Percentiles rank a stretch among this genome's conserved stretches.
Conservation (phyloP, 53 echinoderm and acorn worm genomes). For the Echinarachnius parma region DNA sequence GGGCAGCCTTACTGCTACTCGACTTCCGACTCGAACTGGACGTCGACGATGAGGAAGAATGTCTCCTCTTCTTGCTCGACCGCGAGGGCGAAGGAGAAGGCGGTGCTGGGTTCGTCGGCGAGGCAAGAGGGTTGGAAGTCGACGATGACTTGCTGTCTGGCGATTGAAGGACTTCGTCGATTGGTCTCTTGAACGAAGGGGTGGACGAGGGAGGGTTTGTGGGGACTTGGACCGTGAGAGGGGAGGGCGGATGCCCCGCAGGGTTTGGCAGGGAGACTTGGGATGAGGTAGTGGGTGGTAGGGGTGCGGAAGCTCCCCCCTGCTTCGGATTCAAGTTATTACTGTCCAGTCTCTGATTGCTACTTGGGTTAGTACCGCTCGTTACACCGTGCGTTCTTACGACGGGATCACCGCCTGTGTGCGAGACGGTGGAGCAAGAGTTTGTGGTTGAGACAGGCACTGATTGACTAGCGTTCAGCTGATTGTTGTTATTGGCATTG, state of each 20-base stretch:
- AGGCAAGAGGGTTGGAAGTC: constrained; percentile 7
- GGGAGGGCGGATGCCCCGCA: constrained; percentile 11
- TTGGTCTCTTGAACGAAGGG: constrained; percentile 36
- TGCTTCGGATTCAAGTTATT: too few relatives aligned
- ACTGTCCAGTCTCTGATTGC: too few relatives aligned
- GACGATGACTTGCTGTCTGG: constrained; percentile 20
- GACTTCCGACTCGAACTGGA: constrained; percentile 61
- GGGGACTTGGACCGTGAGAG: constrained; percentile 34
- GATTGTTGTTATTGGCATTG: constrained; percentile 45
- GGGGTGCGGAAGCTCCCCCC: background rate
- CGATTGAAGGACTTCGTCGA: constrained; percentile 34
- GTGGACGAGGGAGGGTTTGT: constrained; percentile 11
- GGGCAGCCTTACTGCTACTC: constrained; percentile 40
- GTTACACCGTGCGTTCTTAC: too few relatives aligned
- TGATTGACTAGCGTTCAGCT: constrained; percentile 27
- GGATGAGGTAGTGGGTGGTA: constrained; percentile 22
- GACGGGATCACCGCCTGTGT: too few relatives aligned
- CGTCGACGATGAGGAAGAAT: constrained; percentile 75
- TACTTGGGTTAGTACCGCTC: too few relatives aligned
- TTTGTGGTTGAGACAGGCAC: constrained; percentile 22
- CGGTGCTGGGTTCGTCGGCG: constrained; percentile 28
- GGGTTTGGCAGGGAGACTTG: constrained; percentile 30
- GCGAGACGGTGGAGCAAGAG: too few relatives aligned
- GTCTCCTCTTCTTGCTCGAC: constrained; percentile 68
- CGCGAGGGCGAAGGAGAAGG: constrained; percentile 28